These are phyloP conservation scores for Sorex maritimensis DNA, from an alignment of 2,797 vertebrate species.

Conservation along the genomic window DNA sequence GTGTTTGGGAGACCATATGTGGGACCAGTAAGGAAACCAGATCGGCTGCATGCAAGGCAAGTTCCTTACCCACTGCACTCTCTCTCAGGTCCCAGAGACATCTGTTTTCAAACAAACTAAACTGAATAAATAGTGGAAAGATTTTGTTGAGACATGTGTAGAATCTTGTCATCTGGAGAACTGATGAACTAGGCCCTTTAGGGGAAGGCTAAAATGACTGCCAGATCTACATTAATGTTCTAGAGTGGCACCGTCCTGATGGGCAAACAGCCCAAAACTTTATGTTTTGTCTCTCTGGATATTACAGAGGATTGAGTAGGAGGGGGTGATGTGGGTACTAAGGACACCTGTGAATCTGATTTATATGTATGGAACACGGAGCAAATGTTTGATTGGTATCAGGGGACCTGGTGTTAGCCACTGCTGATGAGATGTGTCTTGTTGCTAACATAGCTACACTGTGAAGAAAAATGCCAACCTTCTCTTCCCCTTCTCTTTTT, in stretches of 20 bases:
- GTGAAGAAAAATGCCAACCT: neutral
- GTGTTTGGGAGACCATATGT: too few species aligned
- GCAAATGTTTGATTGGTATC: neutral
- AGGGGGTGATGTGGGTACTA: neutral
- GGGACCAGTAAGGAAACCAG: too few species aligned
- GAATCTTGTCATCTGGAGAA: neutral
- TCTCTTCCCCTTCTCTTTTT: neutral
- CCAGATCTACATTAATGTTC: neutral
- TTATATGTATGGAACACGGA: neutral
- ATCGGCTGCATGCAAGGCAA: too few species aligned
- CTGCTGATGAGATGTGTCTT: neutral
- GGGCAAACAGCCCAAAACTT: neutral
- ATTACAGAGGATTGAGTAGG: neutral
- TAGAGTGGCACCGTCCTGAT: neutral
- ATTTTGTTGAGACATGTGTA: constrained; percentile 3
- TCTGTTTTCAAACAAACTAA: constrained; percentile 20
- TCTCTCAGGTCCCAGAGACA: too few species aligned
- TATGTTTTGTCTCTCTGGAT: neutral
- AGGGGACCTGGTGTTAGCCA: neutral
- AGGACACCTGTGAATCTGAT: neutral
- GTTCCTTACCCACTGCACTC: too few species aligned
- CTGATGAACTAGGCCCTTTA: neutral
- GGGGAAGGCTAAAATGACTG: neutral
- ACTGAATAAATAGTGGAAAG: neutral
- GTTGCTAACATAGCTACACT: neutral